Base-by-base conservation (phyloP, 2,888 invertebrate genomes). In the Panopea generosa region DNA sequence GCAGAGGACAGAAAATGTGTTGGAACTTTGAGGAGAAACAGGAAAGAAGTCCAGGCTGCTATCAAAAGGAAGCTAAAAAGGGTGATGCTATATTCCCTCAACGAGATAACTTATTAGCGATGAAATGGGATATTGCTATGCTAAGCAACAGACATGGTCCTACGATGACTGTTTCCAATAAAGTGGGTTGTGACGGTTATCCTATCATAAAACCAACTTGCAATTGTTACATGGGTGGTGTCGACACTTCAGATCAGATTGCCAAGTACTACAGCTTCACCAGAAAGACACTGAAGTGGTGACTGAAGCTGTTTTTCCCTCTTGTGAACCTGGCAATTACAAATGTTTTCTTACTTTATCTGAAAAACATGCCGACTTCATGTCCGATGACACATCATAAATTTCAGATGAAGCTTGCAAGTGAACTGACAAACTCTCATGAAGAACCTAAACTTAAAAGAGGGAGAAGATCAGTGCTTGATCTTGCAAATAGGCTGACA, bases 221-320 rank as follows among this genome's bases (percentile, higher is more conserved):
- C 22, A 77, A 72, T 43, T 38, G 47, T 45, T 43, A 71, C 29
- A 84, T 83, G 82, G 82, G 82, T 47, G 79, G 79, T 9, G 78
- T 84, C 20, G 82, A 84, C 56, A 40, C 60, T 1, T 70, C 67
- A 9, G 83, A 83, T 50, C 82, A 84, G 69, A 47, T 83, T 2
- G 47, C 49, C 9, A 40, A 65, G 20, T 82, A 76, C 26, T 71
- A 81, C 33, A 50, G 61, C 16, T 63, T 70, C 62, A 69, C 68
- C 1, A 52, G 56, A 24, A 79, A 77, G 45, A 71, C 69, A 16
- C 18, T 72, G 18, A 82, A 80, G 53, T 84, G 84, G 84, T 71
- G 60, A 26, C 14, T 55, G 6, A 83, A 79, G 50, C 38, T 80
- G 16, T 78, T 80, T 26, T 77, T 71, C n/a, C 77, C 74, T 38